Conservation (phyloP, 2,888 invertebrate genomes). For the Itoplectis maculator region DNA sequence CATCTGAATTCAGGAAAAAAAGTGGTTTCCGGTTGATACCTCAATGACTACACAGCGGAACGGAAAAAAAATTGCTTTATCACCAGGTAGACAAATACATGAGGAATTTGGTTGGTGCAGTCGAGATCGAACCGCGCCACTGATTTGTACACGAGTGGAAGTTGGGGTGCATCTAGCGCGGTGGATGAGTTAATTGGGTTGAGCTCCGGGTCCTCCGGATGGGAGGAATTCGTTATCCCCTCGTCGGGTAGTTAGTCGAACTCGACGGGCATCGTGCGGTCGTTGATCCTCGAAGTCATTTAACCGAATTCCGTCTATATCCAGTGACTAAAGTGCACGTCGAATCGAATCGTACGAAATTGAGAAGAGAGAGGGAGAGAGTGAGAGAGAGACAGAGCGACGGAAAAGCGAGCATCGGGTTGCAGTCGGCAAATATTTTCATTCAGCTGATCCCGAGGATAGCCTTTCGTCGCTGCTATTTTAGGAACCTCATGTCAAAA, state of each 20-base stretch:
- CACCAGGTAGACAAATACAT: background rate
- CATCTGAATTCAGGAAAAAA: background rate
- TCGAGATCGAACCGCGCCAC: background rate
- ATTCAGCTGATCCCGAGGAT: background rate
- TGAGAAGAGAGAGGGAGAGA: background rate
- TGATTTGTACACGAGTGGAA: conserved; percentile 11
- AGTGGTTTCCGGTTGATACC: conserved; percentile 3
- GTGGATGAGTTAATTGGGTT: conserved; percentile 40
- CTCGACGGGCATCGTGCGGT: conserved; percentile 10
- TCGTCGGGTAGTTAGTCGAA: background rate
- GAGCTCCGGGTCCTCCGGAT: background rate
- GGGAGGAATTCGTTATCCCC: conserved; percentile 43
- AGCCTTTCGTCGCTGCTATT: background rate
- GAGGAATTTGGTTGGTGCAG: background rate
- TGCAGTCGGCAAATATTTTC: background rate
- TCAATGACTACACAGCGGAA: background rate
- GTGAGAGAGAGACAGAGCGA: background rate
- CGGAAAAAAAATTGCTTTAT: conserved; percentile 4
- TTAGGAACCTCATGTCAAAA: background rate
- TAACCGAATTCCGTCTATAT: conserved; percentile 25
- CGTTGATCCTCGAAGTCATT: conserved; percentile 35
- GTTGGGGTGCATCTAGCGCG: conserved; percentile 9
- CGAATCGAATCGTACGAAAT: conserved; percentile 1
- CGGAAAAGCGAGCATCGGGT: background rate
- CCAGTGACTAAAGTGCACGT: background rate